Conservation (phyloP, 2,113 vertebrate species). For the Cebus imitator region DNA sequence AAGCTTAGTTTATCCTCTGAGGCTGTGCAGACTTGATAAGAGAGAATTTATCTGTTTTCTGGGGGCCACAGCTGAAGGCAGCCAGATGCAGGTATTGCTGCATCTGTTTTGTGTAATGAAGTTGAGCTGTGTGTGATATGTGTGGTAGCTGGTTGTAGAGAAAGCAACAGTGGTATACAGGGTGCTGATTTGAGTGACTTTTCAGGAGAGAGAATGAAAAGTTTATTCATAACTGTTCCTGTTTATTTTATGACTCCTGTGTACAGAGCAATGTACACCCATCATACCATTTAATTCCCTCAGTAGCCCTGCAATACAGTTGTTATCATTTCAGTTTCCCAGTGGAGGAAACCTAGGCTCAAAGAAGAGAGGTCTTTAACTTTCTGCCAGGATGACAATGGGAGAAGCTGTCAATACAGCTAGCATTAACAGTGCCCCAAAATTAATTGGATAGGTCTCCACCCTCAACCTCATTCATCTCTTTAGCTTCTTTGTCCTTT, state of each 20-base stretch:
- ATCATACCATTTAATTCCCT: background rate
- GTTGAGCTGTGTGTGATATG: background rate
- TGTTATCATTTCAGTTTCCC: background rate
- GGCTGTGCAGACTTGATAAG: background rate
- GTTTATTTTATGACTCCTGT: background rate
- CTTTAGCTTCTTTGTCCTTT: background rate
- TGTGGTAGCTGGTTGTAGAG: background rate
- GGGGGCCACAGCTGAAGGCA: background rate
- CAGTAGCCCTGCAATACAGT: background rate
- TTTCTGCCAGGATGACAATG: background rate
- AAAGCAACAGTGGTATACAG: background rate
- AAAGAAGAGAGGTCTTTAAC: background rate
- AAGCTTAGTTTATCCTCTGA: constrained; percentile 11
- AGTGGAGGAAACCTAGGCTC: background rate
- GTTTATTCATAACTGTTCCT: background rate
- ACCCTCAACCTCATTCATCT: background rate
- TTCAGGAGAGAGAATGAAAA: background rate
- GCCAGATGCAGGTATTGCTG: background rate
- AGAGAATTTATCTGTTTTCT: background rate
- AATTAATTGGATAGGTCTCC: background rate
- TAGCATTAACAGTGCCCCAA: background rate
- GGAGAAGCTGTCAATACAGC: background rate
- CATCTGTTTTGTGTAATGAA: background rate
- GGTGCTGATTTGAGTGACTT: background rate
- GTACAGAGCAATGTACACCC: background rate